phyloP scores from a whole-genome alignment of 2,888 invertebrate species.

The Eumerus sabulonum region DNA sequence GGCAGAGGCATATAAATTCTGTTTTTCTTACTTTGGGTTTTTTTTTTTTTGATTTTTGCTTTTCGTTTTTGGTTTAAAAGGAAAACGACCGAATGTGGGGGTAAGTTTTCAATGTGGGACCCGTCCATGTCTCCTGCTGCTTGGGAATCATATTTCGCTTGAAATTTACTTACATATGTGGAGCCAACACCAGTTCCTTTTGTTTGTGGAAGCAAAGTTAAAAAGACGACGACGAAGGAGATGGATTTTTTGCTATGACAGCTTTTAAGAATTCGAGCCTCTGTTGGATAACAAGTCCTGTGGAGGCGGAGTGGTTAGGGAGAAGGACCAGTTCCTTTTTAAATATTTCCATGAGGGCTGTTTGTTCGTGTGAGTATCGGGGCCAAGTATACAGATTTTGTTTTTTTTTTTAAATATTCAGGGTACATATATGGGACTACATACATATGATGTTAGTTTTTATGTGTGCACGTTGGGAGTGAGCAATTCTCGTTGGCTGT shows the following conservation, averaged over 20 bases:
- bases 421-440: too few relatives aligned
- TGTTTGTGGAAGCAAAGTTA: constrained; percentile 49
- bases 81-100: constrained; percentile 6
- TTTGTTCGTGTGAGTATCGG: constrained; percentile 29
- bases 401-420: constrained; percentile 14
- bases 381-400: constrained; percentile 48
- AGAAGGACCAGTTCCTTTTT: constrained; percentile 23
- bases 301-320: constrained; percentile 9
- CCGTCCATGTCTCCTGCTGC: neutral
- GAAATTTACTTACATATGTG: constrained; percentile 51
- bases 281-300: neutral
- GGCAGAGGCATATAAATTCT: constrained; percentile 71
- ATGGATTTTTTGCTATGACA: constrained; percentile 53
- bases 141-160: constrained; percentile 61
- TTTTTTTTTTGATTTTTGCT: constrained; percentile 69
- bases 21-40: constrained; percentile 70
- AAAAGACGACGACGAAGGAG: neutral
- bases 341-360: constrained; percentile 57
- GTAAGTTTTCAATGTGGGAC: constrained; percentile 40
- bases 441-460: constrained; percentile 17
- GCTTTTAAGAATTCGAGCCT: constrained; percentile 33
- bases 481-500: constrained; percentile 35
- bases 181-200: constrained; percentile 55
- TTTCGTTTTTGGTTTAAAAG: constrained; percentile 56
- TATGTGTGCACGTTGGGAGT: constrained; percentile 28